Percentiles rank a stretch among this genome's conserved stretches.
phyloP scores from a whole-genome alignment of 2,888 invertebrate genomes.

The Nowickia ferox region DNA sequence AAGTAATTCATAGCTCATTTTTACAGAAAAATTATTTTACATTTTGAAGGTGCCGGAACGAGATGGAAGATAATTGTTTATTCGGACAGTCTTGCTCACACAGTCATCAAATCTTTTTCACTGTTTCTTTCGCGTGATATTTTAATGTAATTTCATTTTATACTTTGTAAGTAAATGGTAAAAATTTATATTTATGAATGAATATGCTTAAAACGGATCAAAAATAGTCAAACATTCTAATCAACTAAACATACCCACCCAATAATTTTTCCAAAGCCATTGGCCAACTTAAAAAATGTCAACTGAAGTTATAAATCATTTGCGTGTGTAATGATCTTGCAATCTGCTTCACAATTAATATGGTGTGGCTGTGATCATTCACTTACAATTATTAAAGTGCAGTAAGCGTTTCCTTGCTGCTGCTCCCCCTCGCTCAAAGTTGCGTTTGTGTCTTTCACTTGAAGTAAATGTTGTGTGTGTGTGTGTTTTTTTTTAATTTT shows the following conservation, averaged over 20 bases:
- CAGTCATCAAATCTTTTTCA: no score
- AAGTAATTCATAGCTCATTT: no score
- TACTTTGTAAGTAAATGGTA: no score
- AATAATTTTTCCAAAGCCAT: background rate
- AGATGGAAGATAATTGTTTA: no score
- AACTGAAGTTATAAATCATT: slow-evolving; percentile 62
- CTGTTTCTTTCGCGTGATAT: no score
- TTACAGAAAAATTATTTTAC: no score
- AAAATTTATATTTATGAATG: no score
- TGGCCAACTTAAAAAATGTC: slow-evolving; percentile 51
- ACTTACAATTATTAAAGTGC: slow-evolving; percentile 30
- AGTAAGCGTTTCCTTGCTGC: background rate
- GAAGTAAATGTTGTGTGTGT: background rate
- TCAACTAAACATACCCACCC: slow-evolving; percentile 5
- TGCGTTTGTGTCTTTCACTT: slow-evolving; percentile 13
- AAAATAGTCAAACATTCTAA: slow-evolving; percentile 1
- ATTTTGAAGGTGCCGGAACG: no score
- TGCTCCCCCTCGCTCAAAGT: background rate
- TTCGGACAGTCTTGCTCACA: no score
- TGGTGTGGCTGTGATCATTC: slow-evolving; percentile 52
- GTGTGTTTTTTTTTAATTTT: background rate
- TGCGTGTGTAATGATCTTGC: slow-evolving; percentile 63
- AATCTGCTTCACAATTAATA: slow-evolving; percentile 43
- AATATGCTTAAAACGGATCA: background rate
- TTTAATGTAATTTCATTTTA: no score